phyloP scores from a whole-genome alignment of 2,888 invertebrate species.

The Cecidostiba fungosa region DNA sequence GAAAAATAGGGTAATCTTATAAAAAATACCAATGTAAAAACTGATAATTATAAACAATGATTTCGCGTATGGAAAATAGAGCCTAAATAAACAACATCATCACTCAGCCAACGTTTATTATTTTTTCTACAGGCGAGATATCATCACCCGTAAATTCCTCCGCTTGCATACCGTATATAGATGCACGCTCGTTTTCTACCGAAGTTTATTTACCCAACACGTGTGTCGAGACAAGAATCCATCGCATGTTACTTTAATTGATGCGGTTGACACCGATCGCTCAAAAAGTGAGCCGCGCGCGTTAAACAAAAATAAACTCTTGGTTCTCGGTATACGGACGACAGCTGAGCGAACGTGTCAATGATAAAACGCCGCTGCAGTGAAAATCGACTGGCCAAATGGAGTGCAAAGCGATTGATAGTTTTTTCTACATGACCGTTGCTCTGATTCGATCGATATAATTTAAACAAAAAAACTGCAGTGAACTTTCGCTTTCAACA shows the following conservation, averaged over 20 bases:
- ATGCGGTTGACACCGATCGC: slow-evolving; percentile 38
- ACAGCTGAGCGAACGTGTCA: background rate
- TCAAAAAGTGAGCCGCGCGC: background rate
- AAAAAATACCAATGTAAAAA: no score
- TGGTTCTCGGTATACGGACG: background rate
- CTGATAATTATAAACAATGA: no score
- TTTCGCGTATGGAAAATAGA: no score
- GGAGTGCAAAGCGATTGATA: background rate
- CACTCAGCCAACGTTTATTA: no score
- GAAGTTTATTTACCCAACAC: background rate
- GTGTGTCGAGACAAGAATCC: background rate
- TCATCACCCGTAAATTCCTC: background rate
- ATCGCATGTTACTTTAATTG: slow-evolving; percentile 45
- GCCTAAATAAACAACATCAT: no score
- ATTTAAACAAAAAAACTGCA: background rate
- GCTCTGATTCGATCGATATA: background rate
- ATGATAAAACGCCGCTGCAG: background rate
- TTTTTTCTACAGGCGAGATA: background rate
- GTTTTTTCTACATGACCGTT: background rate
- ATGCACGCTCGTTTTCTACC: background rate
- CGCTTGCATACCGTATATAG: no score
- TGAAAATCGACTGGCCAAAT: background rate
- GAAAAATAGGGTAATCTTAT: no score
- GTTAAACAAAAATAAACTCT: slow-evolving; percentile 29
- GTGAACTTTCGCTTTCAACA: background rate